Conservation (phyloP, 2,888 invertebrate species). For the Polydrusus tereticollis region DNA sequence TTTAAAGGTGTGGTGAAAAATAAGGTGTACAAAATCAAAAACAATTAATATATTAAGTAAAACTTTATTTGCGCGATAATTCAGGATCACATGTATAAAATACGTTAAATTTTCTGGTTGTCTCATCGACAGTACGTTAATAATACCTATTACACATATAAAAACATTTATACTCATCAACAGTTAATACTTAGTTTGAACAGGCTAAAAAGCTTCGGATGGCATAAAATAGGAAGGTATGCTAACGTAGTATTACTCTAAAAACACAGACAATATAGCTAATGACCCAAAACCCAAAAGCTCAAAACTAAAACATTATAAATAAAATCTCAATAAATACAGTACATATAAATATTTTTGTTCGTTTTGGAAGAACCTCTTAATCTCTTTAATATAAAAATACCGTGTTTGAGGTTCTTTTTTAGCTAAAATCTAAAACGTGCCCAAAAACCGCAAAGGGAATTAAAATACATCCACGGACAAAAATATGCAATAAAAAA, state of each 20-base stretch:
- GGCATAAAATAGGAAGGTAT: not conserved
- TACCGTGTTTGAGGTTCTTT: too few relatives aligned
- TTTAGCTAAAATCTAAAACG: too few relatives aligned
- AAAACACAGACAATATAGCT: not conserved
- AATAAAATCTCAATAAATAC: too few relatives aligned
- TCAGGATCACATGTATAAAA: not conserved
- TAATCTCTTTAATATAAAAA: too few relatives aligned
- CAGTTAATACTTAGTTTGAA: not conserved
- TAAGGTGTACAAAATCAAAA: not conserved
- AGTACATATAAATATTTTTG: too few relatives aligned
- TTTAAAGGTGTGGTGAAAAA: too few relatives aligned
- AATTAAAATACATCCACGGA: too few relatives aligned
- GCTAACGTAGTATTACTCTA: not conserved
- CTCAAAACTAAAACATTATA: too few relatives aligned
- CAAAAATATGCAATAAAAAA: too few relatives aligned
- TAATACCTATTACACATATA: conserved; percentile 1
- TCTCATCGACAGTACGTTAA: not conserved
- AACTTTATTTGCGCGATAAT: not conserved
- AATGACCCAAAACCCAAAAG: not conserved
- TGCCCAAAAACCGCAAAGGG: too few relatives aligned
- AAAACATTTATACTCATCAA: not conserved
- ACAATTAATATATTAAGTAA: not conserved
- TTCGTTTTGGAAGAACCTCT: too few relatives aligned
- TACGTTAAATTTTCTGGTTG: not conserved
- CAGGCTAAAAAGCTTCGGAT: not conserved